These are phyloP conservation scores for Myotis pilosus DNA, from an alignment of 2,797 vertebrate genomes.

Conservation along the genomic window DNA sequence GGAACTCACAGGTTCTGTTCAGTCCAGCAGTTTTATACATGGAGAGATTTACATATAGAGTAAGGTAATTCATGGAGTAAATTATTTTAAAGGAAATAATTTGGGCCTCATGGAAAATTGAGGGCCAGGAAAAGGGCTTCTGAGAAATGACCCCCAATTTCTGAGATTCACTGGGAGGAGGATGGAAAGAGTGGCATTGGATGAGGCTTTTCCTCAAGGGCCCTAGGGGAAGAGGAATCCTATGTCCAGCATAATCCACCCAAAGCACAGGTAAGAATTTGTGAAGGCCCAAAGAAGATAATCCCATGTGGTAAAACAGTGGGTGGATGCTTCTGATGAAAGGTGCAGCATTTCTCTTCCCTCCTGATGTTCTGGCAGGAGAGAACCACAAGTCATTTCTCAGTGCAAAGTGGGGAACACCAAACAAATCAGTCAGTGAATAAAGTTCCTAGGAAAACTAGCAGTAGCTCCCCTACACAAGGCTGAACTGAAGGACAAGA, in stretches of 20 bases:
- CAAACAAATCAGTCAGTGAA: background rate
- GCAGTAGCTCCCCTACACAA: background rate
- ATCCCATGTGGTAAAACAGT: background rate
- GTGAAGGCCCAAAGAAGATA: background rate
- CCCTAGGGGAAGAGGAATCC: background rate
- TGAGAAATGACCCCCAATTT: background rate
- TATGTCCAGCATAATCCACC: background rate
- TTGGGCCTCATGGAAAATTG: background rate
- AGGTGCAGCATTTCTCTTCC: background rate
- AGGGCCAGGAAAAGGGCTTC: background rate
- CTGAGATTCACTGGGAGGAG: background rate
- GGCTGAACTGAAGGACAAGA: background rate
- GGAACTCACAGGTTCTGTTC: background rate
- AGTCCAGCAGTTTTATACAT: background rate
- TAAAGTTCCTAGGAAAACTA: background rate
- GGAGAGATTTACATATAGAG: background rate
- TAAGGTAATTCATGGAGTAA: background rate
- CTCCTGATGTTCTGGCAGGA: background rate
- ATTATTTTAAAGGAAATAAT: background rate
- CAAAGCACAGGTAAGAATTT: slow-evolving; percentile 20
- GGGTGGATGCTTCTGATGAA: background rate
- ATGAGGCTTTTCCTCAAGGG: background rate
- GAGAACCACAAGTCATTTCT: slow-evolving; percentile 20
- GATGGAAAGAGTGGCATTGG: background rate
- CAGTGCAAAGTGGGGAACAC: background rate